Evolutionary conservation across 2,888 invertebrate genomes (phyloP).

Genomic region (Pandemis cinnamomeana): DNA sequence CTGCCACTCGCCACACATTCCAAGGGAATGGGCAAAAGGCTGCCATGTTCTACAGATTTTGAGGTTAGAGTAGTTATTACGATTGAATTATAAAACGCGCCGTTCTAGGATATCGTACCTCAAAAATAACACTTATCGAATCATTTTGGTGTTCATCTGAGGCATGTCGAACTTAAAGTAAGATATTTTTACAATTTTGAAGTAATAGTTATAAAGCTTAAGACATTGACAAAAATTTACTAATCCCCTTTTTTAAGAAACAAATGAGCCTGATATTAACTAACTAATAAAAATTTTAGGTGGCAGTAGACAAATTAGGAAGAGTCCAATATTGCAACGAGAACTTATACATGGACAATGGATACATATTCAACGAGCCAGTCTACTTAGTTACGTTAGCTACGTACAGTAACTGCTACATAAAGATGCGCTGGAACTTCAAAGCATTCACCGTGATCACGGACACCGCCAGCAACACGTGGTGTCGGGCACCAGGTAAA

Average conservation of each 20-base stretch:
- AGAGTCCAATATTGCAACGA: conserved; percentile 79
- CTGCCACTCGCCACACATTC: conserved; percentile 87
- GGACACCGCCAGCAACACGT: conserved; percentile 64
- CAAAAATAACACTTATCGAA: too few relatives aligned
- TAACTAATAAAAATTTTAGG: conserved; percentile 44
- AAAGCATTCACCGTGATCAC: conserved; percentile 56
- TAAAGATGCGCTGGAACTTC: conserved; percentile 56
- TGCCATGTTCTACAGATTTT: conserved; percentile 77
- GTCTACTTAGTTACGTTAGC: conserved; percentile 45
- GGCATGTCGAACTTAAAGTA: too few relatives aligned
- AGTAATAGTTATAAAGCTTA: too few relatives aligned
- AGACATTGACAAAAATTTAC: too few relatives aligned
- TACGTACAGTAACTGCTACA: conserved; percentile 57
- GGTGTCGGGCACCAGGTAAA: conserved; percentile 65
- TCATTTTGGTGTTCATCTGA: too few relatives aligned
- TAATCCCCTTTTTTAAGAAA: too few relatives aligned
- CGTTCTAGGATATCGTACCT: too few relatives aligned
- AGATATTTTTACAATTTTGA: too few relatives aligned
- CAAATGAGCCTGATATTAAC: too few relatives aligned
- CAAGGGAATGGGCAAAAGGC: conserved; percentile 83
- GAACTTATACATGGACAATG: conserved; percentile 77
- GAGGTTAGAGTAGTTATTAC: conserved; percentile 61
- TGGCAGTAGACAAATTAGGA: conserved; percentile 69
- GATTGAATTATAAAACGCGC: too few relatives aligned
- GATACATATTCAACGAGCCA: conserved; percentile 62